A percentile compares a stretch with the other conserved stretches of the same genome.
These are phyloP conservation scores for Venustaconcha ellipsiformis DNA, from an alignment of 1,140 invertebrate genomes.

Conservation along the genomic window DNA sequence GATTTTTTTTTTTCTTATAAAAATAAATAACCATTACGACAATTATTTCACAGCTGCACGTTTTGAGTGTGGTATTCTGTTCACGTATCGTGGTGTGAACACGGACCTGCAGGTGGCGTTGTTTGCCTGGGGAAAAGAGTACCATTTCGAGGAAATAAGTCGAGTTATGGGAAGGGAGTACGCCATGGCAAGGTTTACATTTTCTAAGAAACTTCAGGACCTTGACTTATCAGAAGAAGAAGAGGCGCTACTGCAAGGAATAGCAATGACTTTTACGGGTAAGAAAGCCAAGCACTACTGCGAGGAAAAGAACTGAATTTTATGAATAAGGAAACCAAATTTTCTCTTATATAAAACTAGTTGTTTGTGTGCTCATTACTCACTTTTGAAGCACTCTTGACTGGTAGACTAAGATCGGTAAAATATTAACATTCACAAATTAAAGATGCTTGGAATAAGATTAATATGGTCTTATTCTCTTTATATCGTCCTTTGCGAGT, in stretches of 20 bases:
- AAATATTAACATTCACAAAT: too few relatives aligned
- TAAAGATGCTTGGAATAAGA: too few relatives aligned
- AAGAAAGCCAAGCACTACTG: too few relatives aligned
- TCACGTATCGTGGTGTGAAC: background rate
- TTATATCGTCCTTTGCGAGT: too few relatives aligned
- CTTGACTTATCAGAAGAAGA: conserved; percentile 6
- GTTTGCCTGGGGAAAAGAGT: conserved; percentile 16
- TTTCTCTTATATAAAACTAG: too few relatives aligned
- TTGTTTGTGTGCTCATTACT: too few relatives aligned
- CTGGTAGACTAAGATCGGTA: too few relatives aligned
- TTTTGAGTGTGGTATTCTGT: conserved; percentile 14
- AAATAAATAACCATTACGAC: background rate
- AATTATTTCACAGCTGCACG: conserved; percentile 18
- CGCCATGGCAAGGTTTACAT: background rate
- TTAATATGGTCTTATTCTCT: too few relatives aligned
- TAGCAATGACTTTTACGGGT: conserved; percentile 14
- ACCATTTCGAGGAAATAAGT: conserved; percentile 24
- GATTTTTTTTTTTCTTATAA: too few relatives aligned
- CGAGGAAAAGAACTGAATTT: too few relatives aligned
- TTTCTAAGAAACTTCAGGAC: background rate
- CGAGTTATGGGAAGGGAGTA: conserved; percentile 2
- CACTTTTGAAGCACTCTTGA: too few relatives aligned
- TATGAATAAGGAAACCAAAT: too few relatives aligned
- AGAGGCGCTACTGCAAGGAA: background rate
- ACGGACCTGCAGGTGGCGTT: conserved; percentile 4